Conservation (phyloP, 2,888 invertebrate species). For the Tillus elongatus region DNA sequence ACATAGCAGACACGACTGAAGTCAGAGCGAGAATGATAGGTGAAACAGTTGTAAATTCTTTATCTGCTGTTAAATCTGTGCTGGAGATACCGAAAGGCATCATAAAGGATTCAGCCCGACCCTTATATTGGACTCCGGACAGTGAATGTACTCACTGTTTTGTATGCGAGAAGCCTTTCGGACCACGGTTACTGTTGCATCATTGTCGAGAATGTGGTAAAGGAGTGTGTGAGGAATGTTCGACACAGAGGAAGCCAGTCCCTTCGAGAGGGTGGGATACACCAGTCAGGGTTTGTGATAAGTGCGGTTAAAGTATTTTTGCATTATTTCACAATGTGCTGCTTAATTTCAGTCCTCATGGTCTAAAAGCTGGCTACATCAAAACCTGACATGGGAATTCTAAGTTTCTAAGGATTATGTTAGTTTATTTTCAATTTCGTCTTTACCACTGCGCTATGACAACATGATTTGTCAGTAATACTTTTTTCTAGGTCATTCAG, state of each 20-base stretch:
- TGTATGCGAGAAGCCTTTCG: slow-evolving; percentile 56
- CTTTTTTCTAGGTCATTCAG: too few species aligned
- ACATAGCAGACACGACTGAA: slow-evolving; percentile 34
- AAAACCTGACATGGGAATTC: too few species aligned
- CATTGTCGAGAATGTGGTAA: slow-evolving; percentile 66
- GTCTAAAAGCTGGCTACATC: too few species aligned
- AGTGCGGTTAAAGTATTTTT: slow-evolving; percentile 40
- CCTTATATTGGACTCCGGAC: slow-evolving; percentile 74
- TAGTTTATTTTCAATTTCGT: too few species aligned
- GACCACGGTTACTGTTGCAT: slow-evolving; percentile 46
- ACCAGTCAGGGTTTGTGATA: slow-evolving; percentile 67
- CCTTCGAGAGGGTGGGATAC: slow-evolving; percentile 63
- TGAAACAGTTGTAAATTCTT: slow-evolving; percentile 59
- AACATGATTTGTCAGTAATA: too few species aligned
- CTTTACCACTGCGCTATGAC: too few species aligned
- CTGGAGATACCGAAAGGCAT: slow-evolving; percentile 67
- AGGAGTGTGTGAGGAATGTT: slow-evolving; percentile 56
- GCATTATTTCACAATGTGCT: too few species aligned
- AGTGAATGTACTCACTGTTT: slow-evolving; percentile 56
- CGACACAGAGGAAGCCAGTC: slow-evolving; percentile 53
- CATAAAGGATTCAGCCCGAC: slow-evolving; percentile 67
- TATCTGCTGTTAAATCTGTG: slow-evolving; percentile 61
- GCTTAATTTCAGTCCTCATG: too few species aligned
- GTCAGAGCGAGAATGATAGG: slow-evolving; percentile 54
- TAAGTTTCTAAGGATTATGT: too few species aligned